A percentile compares a stretch with the other conserved stretches of the same genome.
phyloP scores from a whole-genome alignment of 2,888 invertebrate species.

The Bruchidius siliquastri region DNA sequence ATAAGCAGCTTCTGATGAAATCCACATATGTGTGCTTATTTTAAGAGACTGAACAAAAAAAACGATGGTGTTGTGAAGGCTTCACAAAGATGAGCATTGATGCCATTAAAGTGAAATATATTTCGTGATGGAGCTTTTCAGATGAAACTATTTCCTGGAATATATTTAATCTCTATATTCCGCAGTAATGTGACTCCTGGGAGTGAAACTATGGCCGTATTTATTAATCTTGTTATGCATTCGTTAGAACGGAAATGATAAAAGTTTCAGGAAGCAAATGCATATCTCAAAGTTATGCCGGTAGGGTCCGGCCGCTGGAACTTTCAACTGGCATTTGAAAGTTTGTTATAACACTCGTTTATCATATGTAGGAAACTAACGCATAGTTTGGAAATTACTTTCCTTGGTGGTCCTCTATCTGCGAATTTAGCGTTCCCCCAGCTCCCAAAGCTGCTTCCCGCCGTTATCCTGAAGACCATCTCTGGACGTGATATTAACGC shows the following conservation, averaged over 20 bases:
- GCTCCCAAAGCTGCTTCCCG: conserved; percentile 23
- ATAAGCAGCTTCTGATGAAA: too few relatives aligned
- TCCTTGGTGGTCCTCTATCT: background rate
- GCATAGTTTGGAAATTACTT: background rate
- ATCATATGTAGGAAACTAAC: background rate
- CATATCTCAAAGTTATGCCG: background rate
- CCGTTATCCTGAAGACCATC: conserved; percentile 30
- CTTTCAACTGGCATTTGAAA: background rate
- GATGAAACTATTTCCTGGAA: background rate
- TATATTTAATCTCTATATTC: background rate
- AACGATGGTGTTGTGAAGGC: too few relatives aligned
- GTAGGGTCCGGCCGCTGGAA: background rate
- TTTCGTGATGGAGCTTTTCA: background rate
- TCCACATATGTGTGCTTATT: too few relatives aligned
- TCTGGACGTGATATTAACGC: conserved; percentile 39
- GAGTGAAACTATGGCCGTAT: background rate
- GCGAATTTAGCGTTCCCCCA: background rate
- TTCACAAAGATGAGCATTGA: too few relatives aligned
- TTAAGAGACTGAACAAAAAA: too few relatives aligned
- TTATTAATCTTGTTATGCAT: background rate
- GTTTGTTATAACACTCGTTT: background rate
- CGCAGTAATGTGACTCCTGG: background rate
- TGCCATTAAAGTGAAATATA: too few relatives aligned
- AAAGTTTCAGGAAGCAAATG: background rate
- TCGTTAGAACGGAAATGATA: background rate